phyloP scores from a whole-genome alignment of 2,888 invertebrate species.

The Azorinus chamasolen region DNA sequence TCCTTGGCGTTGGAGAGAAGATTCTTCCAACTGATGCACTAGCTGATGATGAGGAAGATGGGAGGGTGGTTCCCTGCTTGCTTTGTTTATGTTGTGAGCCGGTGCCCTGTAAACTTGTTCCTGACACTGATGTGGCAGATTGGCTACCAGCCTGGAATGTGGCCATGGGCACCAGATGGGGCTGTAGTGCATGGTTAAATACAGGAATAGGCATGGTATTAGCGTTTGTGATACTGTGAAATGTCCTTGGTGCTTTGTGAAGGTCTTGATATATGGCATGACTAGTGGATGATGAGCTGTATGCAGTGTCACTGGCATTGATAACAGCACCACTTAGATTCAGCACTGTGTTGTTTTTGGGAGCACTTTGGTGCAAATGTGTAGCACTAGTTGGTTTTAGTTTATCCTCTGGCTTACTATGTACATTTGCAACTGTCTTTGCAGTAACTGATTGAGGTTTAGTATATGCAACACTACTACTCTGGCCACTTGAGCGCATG shows the following conservation, averaged over 20 bases:
- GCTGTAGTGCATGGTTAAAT: conserved; percentile 28
- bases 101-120: not conserved
- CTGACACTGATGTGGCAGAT: not conserved
- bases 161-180: conserved; percentile 37
- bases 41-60: not conserved
- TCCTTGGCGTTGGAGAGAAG: conserved; percentile 41
- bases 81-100: not conserved
- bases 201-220: conserved; percentile 25
- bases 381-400: not conserved
- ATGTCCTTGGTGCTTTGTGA: conserved; percentile 23
- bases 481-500: conserved; percentile 13
- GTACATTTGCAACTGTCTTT: not conserved
- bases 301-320: not conserved
- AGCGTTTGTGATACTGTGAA: conserved; percentile 31
- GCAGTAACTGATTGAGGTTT: not conserved
- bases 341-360: conserved; percentile 36
- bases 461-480: not conserved
- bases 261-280: conserved; percentile 22
- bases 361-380: too few relatives aligned
- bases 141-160: conserved; percentile 26
- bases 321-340: conserved; percentile 9
- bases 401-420: conserved; percentile 7
- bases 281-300: not conserved
- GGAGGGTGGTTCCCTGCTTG: conserved; percentile 2
- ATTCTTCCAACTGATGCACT: conserved; percentile 37